Base-by-base conservation (phyloP, 2,797 vertebrate genomes). In the Toxotes lorentzi region DNA sequence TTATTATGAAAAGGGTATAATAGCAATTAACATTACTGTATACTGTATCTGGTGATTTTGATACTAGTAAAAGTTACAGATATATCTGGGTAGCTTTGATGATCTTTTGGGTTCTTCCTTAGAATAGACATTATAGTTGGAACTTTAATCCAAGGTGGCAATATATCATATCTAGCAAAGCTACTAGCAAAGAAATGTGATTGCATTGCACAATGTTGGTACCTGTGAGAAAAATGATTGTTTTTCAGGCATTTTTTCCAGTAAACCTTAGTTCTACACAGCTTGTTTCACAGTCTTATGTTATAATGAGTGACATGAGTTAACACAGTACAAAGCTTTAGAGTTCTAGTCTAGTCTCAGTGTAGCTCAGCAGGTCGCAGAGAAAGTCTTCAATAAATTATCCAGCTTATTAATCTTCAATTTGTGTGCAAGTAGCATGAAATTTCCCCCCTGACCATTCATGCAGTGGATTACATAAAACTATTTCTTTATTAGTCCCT, bases 231-330 rank as follows among this genome's bases (percentile, higher is more conserved):
- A 86, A 78, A 84, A 66, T 10, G 0, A 45, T 58, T 91, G 87
- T 91, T 93, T 94, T 81, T 81, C 86, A 89, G 81, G 53, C 61
- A 45, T 84, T 81, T 89, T 85, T 45, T 32, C 60, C 79, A 94
- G 69, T 94, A 93, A 94, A 93, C 74, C 30, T 60, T 86, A 86
- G 77, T 88, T 91, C 84, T 43, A 83, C 71, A 76, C 71, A 43
- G 27, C 27, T 41, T 62, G 60, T 81, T 65, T 88, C 54, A 27
- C 67, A 71, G 56, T 78, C 58, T 73, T 84, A n/a, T n/a, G 1
- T 86, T 70, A 54, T 81, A 58, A 1, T 64, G 16, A 63, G 23
- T 48, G 21, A 27, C 41, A 43, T 30, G 27, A 51, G 27, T 27
- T 13, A 24, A 23, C 30, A 27, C 34, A 27, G 27, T 3, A 8